A percentile compares a stretch with the other conserved stretches of the same genome.
Evolutionary conservation across 2,113 vertebrate genomes (phyloP).

Genomic region (Zootoca vivipara): DNA sequence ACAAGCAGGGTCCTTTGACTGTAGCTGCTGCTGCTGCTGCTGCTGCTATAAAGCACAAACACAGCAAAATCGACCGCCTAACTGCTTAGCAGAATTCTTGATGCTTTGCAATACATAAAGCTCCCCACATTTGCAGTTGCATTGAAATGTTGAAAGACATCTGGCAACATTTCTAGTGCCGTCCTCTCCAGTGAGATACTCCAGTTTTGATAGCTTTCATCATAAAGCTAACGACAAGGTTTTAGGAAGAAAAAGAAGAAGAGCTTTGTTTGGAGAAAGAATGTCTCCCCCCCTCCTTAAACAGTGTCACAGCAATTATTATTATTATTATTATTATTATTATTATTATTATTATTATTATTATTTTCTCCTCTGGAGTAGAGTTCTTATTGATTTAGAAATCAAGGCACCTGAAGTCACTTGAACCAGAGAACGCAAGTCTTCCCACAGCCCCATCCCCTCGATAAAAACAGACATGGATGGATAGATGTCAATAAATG

Average conservation of each 20-base stretch:
- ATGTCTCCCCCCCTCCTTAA: background rate
- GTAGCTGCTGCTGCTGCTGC: background rate
- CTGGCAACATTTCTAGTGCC: background rate
- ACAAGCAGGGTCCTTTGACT: no score
- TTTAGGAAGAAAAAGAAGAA: background rate
- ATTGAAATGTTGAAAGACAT: background rate
- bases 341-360: no score
- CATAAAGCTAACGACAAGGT: background rate
- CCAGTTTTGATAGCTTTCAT: background rate
- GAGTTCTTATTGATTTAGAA: background rate
- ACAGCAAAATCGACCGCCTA: background rate
- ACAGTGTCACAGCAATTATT: fast-evolving
- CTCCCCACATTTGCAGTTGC: background rate
- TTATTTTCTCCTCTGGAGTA: background rate
- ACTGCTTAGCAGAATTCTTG: background rate
- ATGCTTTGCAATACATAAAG: background rate
- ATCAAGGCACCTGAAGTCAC: background rate
- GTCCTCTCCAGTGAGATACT: background rate
- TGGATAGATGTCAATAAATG: background rate
- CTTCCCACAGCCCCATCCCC: background rate
- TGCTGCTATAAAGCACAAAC: background rate
- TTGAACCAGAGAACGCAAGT: fast-evolving
- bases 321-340: background rate
- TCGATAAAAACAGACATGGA: background rate
- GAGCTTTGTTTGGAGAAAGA: background rate